A percentile compares a stretch with the other conserved stretches of the same genome.
Conservation (phyloP, 1,140 invertebrate genomes). For the Hyles vespertilio region DNA sequence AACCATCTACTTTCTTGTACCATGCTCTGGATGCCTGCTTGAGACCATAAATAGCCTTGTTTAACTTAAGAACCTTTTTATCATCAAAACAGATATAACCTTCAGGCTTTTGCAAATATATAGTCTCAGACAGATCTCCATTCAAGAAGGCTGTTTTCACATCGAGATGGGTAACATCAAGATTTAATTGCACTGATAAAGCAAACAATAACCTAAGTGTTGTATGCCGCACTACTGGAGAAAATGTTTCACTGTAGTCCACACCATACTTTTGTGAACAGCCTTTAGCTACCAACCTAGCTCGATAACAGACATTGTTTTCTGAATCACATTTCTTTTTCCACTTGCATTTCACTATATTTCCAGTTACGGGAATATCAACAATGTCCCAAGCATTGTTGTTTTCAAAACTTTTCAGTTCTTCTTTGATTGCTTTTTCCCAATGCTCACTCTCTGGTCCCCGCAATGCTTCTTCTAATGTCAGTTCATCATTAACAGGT, state of each 20-base stretch:
- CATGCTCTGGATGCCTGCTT: too few relatives aligned
- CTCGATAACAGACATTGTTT: slow-evolving; percentile 11
- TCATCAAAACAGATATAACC: too few relatives aligned
- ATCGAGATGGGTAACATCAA: too few relatives aligned
- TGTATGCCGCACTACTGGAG: slow-evolving; percentile 14
- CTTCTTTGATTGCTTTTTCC: slow-evolving; percentile 31
- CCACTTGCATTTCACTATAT: slow-evolving; percentile 20
- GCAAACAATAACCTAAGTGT: slow-evolving; percentile 19
- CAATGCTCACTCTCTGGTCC: slow-evolving; percentile 17
- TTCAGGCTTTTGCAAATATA: too few relatives aligned
- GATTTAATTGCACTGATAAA: too few relatives aligned
- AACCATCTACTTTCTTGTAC: too few relatives aligned
- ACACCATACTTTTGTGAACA: slow-evolving; percentile 5
- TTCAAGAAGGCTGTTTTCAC: too few relatives aligned
- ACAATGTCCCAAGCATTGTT: slow-evolving; percentile 48
- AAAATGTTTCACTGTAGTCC: slow-evolving; percentile 20
- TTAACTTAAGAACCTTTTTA: too few relatives aligned
- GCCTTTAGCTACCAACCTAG: slow-evolving; percentile 11
- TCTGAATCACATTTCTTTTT: slow-evolving; percentile 18
- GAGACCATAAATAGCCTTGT: too few relatives aligned
- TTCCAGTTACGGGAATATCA: slow-evolving; percentile 31
- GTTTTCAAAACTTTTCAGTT: slow-evolving; percentile 35
- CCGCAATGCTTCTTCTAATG: slow-evolving; percentile 10
- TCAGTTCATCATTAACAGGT: background rate
- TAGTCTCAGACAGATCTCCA: too few relatives aligned